Evolutionary conservation across 2,888 invertebrate species (phyloP), one percentile per base, ranked within the genome.

Genomic region (Cryptus armator): DNA sequence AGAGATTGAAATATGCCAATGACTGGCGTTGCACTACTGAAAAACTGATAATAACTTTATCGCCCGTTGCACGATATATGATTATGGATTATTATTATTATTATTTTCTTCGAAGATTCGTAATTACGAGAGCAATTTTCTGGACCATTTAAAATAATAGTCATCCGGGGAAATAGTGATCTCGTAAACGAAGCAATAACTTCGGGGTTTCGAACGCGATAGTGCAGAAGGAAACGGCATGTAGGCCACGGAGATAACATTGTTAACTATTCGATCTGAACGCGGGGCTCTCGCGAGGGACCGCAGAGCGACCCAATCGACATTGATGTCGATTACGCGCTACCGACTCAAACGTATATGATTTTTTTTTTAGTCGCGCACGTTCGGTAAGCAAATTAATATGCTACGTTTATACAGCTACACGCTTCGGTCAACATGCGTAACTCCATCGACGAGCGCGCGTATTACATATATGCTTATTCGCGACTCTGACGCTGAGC

Each of bases 341-440:
- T 29, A 14, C 29, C 59, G 59, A 32, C n/a, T n/a, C 32, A 14
- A 29, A 2, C 59, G 32, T 44, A 14, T 62, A 37, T 46, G 48
- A 68, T 48, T 76, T 64, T 76, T 62, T 77, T 64, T 74, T 67
- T 66, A 12, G 37, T 67, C 76, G 77, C 62, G 56, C 14, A 70
- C 62, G 56, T 16, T 64, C 62, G 10, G 75, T 62, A 82, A 62
- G 53, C 70, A 70, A 71, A 77, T 77, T 62, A 70, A 70, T 81
- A 19, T 71, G 32, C 14, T 12, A 44, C 44, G 10, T 29, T 53
- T 24, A 46, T n/a, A 64, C 24, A 12, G 29, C 59, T 10, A 56
- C 67, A 56, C 1, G 74, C 32, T 70, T 5, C 59, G 32, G n/a
- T 48, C 14, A 48, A 48, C 48, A 37, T 12, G 48, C 9, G 48